These are phyloP conservation scores for Hypomecis atomaria DNA, from an alignment of 2,888 invertebrate genomes.

Conservation along the genomic window DNA sequence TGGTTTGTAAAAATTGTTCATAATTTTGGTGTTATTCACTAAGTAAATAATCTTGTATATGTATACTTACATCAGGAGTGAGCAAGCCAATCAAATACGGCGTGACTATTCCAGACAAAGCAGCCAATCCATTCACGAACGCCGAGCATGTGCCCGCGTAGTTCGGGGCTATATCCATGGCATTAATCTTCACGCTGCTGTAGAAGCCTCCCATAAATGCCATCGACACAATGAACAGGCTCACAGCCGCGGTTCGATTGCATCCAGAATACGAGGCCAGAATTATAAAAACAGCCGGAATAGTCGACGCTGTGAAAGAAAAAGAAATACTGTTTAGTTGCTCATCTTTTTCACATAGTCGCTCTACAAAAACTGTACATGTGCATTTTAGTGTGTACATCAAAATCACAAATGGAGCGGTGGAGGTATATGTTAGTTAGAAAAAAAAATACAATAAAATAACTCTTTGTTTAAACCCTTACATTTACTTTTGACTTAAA, in stretches of 20 bases:
- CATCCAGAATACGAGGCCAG: constrained; percentile 87
- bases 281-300: constrained; percentile 86
- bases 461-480: too few relatives aligned
- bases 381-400: too few relatives aligned
- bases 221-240: constrained; percentile 86
- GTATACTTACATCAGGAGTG: constrained; percentile 82
- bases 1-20: too few relatives aligned
- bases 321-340: constrained; percentile 34
- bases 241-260: constrained; percentile 74
- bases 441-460: too few relatives aligned
- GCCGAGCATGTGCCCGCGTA: constrained; percentile 87
- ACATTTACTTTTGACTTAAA: too few relatives aligned
- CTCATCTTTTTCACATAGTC: too few relatives aligned
- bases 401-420: too few relatives aligned
- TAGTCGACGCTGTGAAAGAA: constrained; percentile 82
- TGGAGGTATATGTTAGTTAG: too few relatives aligned
- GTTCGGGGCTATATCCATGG: constrained; percentile 86
- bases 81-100: constrained; percentile 85
- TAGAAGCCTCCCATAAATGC: constrained; percentile 89
- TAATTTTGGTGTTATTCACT: too few relatives aligned
- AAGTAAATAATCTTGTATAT: too few relatives aligned
- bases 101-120: constrained; percentile 85
- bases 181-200: constrained; percentile 87
- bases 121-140: constrained; percentile 86
- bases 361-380: too few relatives aligned